Evolutionary conservation across 2,888 invertebrate genomes (phyloP).

Genomic region (Acronicta leporina): DNA sequence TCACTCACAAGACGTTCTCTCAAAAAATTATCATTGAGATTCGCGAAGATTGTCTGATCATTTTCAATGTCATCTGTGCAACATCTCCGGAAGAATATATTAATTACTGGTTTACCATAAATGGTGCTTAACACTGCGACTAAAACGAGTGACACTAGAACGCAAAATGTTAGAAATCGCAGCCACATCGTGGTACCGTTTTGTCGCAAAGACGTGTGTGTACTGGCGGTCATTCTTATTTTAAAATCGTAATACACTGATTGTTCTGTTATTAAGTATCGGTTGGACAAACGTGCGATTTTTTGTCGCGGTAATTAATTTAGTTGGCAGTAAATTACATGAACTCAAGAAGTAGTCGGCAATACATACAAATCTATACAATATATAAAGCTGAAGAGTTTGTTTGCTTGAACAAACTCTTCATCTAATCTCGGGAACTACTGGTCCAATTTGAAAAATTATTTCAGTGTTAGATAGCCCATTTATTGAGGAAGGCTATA

Average conservation of each 20-base stretch:
- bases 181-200: constrained; percentile 76
- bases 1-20: constrained; percentile 74
- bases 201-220: constrained; percentile 31
- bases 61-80: constrained; percentile 80
- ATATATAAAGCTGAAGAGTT: no score
- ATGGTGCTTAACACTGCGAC: constrained; percentile 77
- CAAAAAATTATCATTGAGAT: constrained; percentile 75
- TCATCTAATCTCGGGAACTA: no score
- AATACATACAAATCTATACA: no score
- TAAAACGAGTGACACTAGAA: constrained; percentile 74
- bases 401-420: no score
- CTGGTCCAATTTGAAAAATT: no score
- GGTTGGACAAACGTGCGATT: constrained; percentile 55
- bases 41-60: constrained; percentile 78
- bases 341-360: no score
- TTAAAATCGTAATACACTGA: constrained; percentile 67
- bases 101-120: constrained; percentile 74
- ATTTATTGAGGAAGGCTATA: no score
- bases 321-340: not conserved
- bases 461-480: no score
- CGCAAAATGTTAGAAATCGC: constrained; percentile 77
- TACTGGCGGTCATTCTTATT: constrained; percentile 58
- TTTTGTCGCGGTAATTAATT: not conserved
- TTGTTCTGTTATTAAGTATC: constrained; percentile 60
- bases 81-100: constrained; percentile 77